Evolutionary conservation across 2,113 vertebrate genomes (phyloP), one percentile per base, ranked within the genome.

Genomic region (Euleptes europaea): DNA sequence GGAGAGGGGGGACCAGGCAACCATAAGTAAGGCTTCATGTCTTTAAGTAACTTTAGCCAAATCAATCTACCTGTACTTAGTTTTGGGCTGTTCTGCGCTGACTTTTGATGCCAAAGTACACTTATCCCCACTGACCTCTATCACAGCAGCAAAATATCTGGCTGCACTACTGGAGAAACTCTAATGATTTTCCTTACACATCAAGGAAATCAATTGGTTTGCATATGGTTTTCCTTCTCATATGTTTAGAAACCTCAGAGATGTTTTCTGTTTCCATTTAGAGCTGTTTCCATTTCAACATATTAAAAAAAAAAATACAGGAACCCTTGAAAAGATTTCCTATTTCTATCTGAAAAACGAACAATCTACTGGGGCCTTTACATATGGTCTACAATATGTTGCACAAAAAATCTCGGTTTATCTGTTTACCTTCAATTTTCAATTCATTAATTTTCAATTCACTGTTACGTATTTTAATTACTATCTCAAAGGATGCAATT

Each of bases 311-410:
- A 21, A 57, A 23, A 57, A 35, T 47, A 66, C 21, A 54, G 71
- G 14, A 70, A 69, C 5, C 8, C 23, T 23, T 54, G 31, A 9
- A 80, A 66, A 28, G 33, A 28, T 38, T 65, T 23, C 42, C 19
- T 57, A 21, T 23, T 83, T 86, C 17, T 11, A 76, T 38, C 8
- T 47, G 14, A 21, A 69, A 85, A 89, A 28, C 23, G 63, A 86
- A 83, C 60, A 57, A 63, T 38, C 49, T 78, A 26, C 42, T 42
- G 76, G 42, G 63, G 71, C 17, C 35, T 60, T 83, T 54, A 19
- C 60, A 83, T 79, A 89, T 83, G 75, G 40, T 40, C 63, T 71
- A n/a, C 70, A 86, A 70, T 63, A 71, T 83, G 60, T 67, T 76
- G 65, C 23, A 5, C 31, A 21, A 12, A 72, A 44, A 13, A 51